Conservation (phyloP, 2,113 vertebrate genomes). For the Microcebus tavaratra region DNA sequence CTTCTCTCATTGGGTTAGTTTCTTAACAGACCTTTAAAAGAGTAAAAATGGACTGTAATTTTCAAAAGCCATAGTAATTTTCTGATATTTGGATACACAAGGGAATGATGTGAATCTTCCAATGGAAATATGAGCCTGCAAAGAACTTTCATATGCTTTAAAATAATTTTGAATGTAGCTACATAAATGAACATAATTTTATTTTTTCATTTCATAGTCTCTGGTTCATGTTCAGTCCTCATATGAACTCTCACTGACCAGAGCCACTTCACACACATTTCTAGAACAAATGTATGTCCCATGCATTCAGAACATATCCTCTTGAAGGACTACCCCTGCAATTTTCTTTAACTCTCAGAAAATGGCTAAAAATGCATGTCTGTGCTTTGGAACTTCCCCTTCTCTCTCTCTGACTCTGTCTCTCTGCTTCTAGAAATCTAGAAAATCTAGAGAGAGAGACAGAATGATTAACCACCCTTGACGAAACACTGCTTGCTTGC, state of each 20-base stretch:
- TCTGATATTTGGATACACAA: not conserved
- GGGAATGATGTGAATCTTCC: not conserved
- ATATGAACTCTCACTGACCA: not conserved
- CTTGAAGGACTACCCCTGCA: not conserved
- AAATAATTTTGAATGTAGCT: not conserved
- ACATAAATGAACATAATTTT: not conserved
- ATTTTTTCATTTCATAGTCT: not conserved
- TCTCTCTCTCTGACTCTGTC: no score
- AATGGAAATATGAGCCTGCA: not conserved
- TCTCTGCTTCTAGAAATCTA: not conserved
- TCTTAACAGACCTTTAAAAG: not conserved
- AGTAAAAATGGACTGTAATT: not conserved
- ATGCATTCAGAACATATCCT: not conserved
- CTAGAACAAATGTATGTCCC: not conserved
- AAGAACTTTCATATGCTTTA: not conserved
- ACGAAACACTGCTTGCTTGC: not conserved
- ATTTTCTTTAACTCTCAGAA: not conserved
- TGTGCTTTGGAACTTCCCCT: not conserved
- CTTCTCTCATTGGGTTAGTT: not conserved
- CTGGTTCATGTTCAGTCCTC: not conserved
- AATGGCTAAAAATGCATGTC: not conserved
- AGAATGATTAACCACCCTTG: not conserved
- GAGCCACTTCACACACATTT: not conserved
- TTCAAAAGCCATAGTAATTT: not conserved
- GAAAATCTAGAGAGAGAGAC: no score